Base-by-base conservation (phyloP, 53 echinoderm and acorn worm species). In the Pentamera pediparva region DNA sequence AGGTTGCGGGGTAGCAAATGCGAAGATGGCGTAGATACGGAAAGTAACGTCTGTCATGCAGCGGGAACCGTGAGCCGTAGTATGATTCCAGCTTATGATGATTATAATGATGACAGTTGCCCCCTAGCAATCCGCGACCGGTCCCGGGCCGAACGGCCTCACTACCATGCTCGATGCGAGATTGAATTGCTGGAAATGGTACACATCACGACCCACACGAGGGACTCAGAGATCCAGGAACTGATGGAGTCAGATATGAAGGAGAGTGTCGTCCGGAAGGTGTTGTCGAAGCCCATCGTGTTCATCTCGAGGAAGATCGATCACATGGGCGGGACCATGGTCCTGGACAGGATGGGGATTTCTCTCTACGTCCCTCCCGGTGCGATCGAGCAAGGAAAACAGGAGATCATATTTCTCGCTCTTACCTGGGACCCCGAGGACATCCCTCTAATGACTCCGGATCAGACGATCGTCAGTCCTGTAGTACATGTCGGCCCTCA, bases 401-500 rank as follows among this genome's bases (percentile, higher is more conserved):
- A 76, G 11, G 74, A 86, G 61, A 81, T 70, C 20, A 70, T 93
- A 34, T 84, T 87, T 24, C 64, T 93, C 33, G 90, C 90, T 47
- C 87, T 93, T 4, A 80, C 84, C 56, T 93, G 93, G 93, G 93
- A 93, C 58, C 75, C 89, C 8, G 57, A 78, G 62, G 93, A 93
- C 52, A 89, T 87, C 50, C 93, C 93, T 6, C 32, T 19, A 19
- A 79, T 93, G 84, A 71, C 26, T 5, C 55, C 37, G 17, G 52
- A 51, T 3, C 81, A 93, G 75, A 78, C 84, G 3, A 89, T 93
- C 28, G 76, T 93, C 15, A 84, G 89, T 25, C 89, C 93, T 30
- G 93, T 93, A 10, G 89, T 93, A 13, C 93, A 93, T 75, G 90
- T 90, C 43, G 93, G 93, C 6, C 93, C 93, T 20, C 93, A 93